Evolutionary conservation across 2,797 vertebrate species (phyloP).

Genomic region (Thaleichthys pacificus): DNA sequence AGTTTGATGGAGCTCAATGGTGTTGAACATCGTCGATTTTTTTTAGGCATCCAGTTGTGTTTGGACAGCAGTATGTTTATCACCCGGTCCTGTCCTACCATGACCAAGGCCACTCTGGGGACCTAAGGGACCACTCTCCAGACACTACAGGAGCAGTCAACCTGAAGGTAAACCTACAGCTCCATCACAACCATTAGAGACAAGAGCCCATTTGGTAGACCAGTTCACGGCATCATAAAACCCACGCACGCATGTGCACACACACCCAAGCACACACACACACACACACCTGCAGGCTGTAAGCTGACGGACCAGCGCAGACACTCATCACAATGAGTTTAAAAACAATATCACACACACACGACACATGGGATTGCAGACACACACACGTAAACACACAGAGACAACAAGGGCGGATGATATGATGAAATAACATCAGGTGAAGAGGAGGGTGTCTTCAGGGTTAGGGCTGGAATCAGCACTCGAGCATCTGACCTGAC

Average conservation of each 20-base stretch:
- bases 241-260: slow-evolving; percentile 3
- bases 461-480: too few species aligned
- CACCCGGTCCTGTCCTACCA: background rate
- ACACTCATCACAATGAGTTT: background rate
- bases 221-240: too few species aligned
- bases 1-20: too few species aligned
- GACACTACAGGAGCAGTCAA: background rate
- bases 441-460: too few species aligned
- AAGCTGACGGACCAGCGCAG: background rate
- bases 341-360: too few species aligned
- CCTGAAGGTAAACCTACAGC: background rate
- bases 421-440: too few species aligned
- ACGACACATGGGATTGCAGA: background rate
- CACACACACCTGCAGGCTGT: slow-evolving; percentile 1
- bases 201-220: background rate
- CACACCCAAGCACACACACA: slow-evolving; percentile 1
- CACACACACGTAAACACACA: background rate
- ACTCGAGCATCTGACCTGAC: too few species aligned
- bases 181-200: background rate
- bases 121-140: background rate
- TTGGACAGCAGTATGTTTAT: background rate
- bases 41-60: background rate
- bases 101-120: too few species aligned
- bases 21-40: too few species aligned
- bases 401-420: background rate